Percentiles rank a stretch among this genome's conserved stretches.
Evolutionary conservation across 2,797 vertebrate genomes (phyloP).

Genomic region (Urocyon cinereoargenteus): DNA sequence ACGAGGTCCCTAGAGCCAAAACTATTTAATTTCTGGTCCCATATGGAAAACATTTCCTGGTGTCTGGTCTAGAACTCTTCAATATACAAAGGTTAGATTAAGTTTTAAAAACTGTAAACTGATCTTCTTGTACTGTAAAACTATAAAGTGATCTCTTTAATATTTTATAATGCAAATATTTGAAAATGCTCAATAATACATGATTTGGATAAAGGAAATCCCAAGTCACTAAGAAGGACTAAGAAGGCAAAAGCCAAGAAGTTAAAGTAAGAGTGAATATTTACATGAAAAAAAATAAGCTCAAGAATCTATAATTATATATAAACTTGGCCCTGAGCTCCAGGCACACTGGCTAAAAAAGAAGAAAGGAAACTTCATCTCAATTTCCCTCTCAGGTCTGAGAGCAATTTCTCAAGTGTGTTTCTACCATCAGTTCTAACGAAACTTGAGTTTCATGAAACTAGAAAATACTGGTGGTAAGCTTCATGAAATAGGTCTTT

Average conservation of each 20-base stretch:
- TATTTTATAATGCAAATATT: background rate
- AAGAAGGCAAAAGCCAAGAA: background rate
- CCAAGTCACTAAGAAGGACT: background rate
- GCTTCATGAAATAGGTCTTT: background rate
- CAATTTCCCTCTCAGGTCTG: background rate
- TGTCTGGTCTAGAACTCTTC: background rate
- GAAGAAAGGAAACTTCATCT: no score
- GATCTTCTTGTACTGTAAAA: background rate
- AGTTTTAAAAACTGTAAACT: background rate
- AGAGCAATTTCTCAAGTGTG: background rate
- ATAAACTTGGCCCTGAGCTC: background rate
- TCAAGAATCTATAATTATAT: background rate
- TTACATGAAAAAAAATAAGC: background rate
- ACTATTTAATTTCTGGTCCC: background rate
- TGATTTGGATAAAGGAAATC: background rate
- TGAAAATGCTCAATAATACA: background rate
- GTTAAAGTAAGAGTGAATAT: background rate
- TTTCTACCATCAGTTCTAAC: background rate
- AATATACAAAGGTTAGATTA: background rate
- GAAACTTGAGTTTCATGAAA: background rate
- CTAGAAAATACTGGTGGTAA: background rate
- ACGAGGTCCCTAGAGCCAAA: rapidly evolving
- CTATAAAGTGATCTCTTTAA: background rate
- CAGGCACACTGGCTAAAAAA: background rate
- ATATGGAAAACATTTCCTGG: background rate